A percentile compares a stretch with the other conserved stretches of the same genome.
Evolutionary conservation across 2,888 invertebrate species (phyloP).

Genomic region (Andrena bucephala): DNA sequence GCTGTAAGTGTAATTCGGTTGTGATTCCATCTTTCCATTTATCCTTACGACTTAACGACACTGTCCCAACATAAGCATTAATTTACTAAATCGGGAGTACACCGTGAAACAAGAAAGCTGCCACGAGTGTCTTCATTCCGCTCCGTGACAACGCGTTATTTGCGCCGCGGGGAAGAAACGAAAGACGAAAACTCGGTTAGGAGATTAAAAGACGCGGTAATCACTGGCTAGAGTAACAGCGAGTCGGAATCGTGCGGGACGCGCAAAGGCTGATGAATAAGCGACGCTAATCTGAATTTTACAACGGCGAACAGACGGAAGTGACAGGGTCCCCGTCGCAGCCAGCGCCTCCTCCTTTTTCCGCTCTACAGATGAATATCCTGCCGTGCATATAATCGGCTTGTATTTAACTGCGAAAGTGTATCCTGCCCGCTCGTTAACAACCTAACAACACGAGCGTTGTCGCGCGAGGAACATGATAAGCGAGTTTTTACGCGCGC

Average conservation of each 20-base stretch:
- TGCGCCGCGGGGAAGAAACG: too few relatives aligned
- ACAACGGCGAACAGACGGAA: slow-evolving; percentile 15
- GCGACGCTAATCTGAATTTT: slow-evolving; percentile 18
- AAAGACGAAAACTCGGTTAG: too few relatives aligned
- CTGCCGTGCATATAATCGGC: slow-evolving; percentile 25
- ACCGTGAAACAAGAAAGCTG: too few relatives aligned
- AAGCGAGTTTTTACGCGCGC: slow-evolving; percentile 9
- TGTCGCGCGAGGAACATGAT: slow-evolving; percentile 14
- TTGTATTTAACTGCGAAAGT: slow-evolving; percentile 42
- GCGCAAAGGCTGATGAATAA: slow-evolving; percentile 1
- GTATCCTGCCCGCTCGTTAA: slow-evolving; percentile 33
- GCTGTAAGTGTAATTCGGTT: too few relatives aligned
- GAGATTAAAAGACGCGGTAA: too few relatives aligned
- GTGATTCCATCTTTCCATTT: too few relatives aligned
- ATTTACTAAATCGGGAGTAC: too few relatives aligned
- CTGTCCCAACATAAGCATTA: too few relatives aligned
- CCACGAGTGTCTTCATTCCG: too few relatives aligned
- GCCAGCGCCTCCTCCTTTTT: slow-evolving; percentile 1
- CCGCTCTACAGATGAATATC: slow-evolving; percentile 23
- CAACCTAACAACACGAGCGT: slow-evolving; percentile 24
- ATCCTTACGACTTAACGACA: too few relatives aligned
- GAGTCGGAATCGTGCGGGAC: slow-evolving; percentile 10
- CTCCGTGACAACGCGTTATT: too few relatives aligned
- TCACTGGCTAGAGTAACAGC: not conserved
- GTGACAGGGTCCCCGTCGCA: not conserved